Evolutionary conservation across 2,797 vertebrate species (phyloP).

Genomic region (Semaprochilodus insignis): DNA sequence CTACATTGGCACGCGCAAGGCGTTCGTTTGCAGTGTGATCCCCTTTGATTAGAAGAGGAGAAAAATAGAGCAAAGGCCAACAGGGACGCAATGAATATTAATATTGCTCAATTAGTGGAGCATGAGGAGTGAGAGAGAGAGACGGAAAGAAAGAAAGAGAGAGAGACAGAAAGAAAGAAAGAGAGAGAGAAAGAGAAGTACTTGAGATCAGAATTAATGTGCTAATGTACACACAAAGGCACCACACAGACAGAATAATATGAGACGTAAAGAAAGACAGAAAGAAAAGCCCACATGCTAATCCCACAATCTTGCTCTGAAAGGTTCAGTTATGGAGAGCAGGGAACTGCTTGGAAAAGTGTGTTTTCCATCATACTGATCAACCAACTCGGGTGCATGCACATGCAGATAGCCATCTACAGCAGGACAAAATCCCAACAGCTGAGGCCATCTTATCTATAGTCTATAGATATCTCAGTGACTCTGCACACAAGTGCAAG

Average conservation of each 20-base stretch:
- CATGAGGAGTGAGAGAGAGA: not conserved
- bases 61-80: slow-evolving; percentile 54
- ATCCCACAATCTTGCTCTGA: no score
- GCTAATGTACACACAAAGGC: slow-evolving; percentile 20
- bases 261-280: not conserved
- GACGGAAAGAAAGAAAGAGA: not conserved
- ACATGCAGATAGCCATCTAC: no score
- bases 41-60: slow-evolving; percentile 47
- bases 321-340: no score
- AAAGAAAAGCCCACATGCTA: not conserved
- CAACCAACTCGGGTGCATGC: no score
- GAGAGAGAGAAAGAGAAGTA: not conserved
- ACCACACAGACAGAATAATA: not conserved
- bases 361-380: no score
- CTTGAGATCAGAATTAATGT: slow-evolving; percentile 17
- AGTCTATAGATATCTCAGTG: no score
- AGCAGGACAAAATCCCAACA: no score
- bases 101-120: slow-evolving; percentile 42
- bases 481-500: no score
- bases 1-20: slow-evolving; percentile 22
- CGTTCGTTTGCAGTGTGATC: slow-evolving; percentile 41
- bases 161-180: not conserved
- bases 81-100: slow-evolving; percentile 45
- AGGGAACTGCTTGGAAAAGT: no score
- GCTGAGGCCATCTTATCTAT: no score